Base-by-base conservation (phyloP, 2,888 invertebrate genomes). In the Mythimna impura region DNA sequence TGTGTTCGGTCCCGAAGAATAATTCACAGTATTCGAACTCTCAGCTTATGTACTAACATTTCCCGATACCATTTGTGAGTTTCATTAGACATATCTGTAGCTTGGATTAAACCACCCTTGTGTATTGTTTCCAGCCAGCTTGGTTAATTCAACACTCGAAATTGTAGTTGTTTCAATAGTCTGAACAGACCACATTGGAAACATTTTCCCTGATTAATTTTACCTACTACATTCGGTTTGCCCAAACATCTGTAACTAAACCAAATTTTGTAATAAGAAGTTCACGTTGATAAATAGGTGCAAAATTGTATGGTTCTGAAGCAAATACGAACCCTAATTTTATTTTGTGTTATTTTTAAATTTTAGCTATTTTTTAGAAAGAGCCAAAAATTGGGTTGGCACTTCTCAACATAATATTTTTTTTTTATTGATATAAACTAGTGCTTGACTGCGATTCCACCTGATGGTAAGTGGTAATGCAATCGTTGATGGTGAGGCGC, bases 151-250 rank as follows among this genome's bases (percentile, higher is more conserved):
- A 66, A 25, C 0, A 36, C 14, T 57, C 50, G 17, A 57, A 71
- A 81, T 60, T 69, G 81, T 62, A 66, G 43, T 71, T 64, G 71
- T 81, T 71, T 47, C 22, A 43, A 80, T 70, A 55, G 70, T 50
- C n/a, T 34, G 34, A 43, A 63, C 43, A 40, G 34, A 71, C 78
- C 54, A 2, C 55, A 76, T 71, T 66, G 43, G 58, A 66, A 52
- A 71, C 55, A 65, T 72, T 43, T 8, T 12, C 30, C 60, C 30
- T 64, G 52, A 73, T 73, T 43, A 20, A 79, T 60, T 74, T 54
- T 25, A 61, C 17, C 47, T 47, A 47, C 20, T 30, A 17, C 10
- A 7, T 50, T 78, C 36, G 14, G 10, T 50, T 52, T 17, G 12
- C 34, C 8, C 10, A 17, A 54, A 47, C 34, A 9, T 5, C n/a